phyloP scores from a whole-genome alignment of 2,113 vertebrate genomes.

The Sprattus sprattus region DNA sequence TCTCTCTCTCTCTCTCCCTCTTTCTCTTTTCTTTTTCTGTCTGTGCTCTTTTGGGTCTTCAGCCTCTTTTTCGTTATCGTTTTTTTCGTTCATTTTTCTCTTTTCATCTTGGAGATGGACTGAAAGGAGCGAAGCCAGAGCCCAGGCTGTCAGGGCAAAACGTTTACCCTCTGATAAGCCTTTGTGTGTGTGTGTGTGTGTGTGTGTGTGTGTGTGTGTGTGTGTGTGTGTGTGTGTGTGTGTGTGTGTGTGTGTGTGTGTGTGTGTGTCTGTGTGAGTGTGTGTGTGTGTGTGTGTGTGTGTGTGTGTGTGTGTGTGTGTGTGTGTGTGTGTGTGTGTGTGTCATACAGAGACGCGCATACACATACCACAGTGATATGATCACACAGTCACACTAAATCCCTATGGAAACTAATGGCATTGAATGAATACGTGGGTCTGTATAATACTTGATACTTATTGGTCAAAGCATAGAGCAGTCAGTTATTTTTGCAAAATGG shows the following conservation, averaged over 20 bases:
- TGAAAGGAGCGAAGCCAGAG: background rate
- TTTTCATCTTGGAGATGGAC: constrained; percentile 8
- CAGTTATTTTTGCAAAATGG: background rate
- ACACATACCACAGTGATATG: background rate
- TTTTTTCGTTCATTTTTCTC: constrained; percentile 6
- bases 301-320: constrained; percentile 23
- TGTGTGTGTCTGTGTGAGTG: constrained; percentile 18
- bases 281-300: background rate
- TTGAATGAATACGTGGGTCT: background rate
- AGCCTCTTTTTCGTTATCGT: too few species aligned
- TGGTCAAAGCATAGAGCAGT: background rate
- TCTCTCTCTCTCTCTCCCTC: constrained; percentile 50
- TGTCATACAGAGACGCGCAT: background rate
- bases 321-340: background rate
- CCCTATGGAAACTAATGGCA: background rate
- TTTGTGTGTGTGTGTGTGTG: background rate
- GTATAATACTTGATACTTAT: background rate
- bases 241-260: background rate
- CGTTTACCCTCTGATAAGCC: background rate
- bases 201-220: background rate
- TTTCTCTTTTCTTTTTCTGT: background rate
- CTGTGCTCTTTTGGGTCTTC: too few species aligned
- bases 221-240: constrained; percentile 1
- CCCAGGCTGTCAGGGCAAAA: background rate
- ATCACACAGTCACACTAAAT: background rate